phyloP scores from a whole-genome alignment of 2,113 vertebrate species.

The Tragelaphus strepsiceros region DNA sequence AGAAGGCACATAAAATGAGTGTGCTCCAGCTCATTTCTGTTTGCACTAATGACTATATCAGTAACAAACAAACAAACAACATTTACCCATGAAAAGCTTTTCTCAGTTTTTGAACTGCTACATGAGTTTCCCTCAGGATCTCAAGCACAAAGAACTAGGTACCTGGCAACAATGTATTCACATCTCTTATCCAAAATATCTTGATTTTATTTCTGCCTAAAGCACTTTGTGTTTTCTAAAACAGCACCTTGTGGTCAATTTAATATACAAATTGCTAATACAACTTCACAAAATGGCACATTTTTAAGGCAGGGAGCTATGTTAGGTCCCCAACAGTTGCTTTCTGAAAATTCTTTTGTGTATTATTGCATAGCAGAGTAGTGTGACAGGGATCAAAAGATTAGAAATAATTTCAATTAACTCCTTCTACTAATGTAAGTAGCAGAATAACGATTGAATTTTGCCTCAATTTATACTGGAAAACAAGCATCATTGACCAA shows the following conservation, averaged over 20 bases:
- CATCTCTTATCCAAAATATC: neutral
- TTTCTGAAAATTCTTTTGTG: slow-evolving; percentile 86
- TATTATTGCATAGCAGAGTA: slow-evolving; percentile 84
- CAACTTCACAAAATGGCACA: slow-evolving; percentile 18
- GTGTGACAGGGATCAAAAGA: slow-evolving; percentile 86
- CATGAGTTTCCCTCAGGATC: neutral
- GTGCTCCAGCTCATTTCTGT: neutral
- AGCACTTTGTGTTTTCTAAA: neutral
- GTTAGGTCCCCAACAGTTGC: slow-evolving; percentile 63
- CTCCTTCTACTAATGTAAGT: slow-evolving; percentile 71
- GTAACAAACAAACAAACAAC: neutral
- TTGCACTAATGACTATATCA: neutral
- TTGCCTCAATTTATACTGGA: slow-evolving; percentile 60
- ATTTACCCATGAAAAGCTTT: neutral
- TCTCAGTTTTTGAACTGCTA: neutral
- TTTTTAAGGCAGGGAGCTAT: slow-evolving; percentile 50
- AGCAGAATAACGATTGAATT: slow-evolving; percentile 48
- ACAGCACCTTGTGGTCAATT: neutral
- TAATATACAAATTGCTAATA: neutral
- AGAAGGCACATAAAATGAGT: neutral
- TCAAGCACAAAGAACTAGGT: neutral
- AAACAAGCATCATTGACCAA: neutral
- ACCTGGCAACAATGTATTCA: neutral
- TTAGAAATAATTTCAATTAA: slow-evolving; percentile 82
- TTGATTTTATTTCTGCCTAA: neutral